phyloP scores from a whole-genome alignment of 2,113 vertebrate species.

The Myrmecophaga tridactyla region DNA sequence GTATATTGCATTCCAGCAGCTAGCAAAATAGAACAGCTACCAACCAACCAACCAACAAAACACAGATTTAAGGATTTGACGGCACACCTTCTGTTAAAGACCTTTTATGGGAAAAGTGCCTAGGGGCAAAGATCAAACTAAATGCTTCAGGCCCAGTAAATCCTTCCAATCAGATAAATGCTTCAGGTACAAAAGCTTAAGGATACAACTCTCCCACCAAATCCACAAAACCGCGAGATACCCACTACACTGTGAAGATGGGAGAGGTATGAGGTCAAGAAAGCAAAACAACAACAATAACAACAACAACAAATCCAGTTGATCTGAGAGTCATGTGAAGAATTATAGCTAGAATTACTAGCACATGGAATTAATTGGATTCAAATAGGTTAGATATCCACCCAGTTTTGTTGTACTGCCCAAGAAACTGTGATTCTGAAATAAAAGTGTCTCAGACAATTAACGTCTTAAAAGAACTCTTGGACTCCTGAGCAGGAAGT shows the following conservation, averaged over 20 bases:
- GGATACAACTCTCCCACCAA: neutral
- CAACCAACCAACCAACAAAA: neutral
- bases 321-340: neutral
- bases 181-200: neutral
- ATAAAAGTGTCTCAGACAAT: neutral
- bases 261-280: neutral
- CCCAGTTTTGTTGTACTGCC: too few relatives aligned
- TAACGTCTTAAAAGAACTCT: neutral
- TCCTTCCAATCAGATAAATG: neutral
- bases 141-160: neutral
- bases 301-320: too few relatives aligned
- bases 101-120: neutral
- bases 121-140: constrained; percentile 17
- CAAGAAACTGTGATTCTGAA: neutral
- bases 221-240: neutral
- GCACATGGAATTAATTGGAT: neutral
- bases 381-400: too few relatives aligned
- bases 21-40: too few relatives aligned
- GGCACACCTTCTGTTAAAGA: neutral
- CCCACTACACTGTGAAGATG: neutral
- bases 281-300: too few relatives aligned
- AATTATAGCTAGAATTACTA: neutral
- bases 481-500: neutral
- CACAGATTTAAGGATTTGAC: neutral
- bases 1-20: too few relatives aligned